Conservation (phyloP, 1,140 invertebrate species). For the Charaxes varanes region DNA sequence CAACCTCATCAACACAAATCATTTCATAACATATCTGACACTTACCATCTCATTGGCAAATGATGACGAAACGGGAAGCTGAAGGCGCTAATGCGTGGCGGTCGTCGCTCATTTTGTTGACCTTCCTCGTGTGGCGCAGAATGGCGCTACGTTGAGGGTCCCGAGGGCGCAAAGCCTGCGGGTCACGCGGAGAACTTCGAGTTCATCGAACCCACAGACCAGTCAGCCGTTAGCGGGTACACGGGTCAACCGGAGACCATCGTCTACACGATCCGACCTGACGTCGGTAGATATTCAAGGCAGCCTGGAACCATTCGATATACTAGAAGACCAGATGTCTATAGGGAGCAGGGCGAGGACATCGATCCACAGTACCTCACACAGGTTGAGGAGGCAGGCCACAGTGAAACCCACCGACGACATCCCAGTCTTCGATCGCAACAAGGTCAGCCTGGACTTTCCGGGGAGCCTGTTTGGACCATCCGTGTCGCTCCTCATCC, state of each 20-base stretch:
- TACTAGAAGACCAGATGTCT: too few species aligned
- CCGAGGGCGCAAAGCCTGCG: constrained; percentile 7
- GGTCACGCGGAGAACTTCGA: constrained; percentile 1
- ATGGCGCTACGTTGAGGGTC: constrained; percentile 39
- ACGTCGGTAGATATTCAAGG: neutral
- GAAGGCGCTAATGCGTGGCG: constrained; percentile 12
- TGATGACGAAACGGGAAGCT: constrained; percentile 6
- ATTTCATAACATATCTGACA: too few species aligned
- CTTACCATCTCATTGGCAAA: constrained; percentile 2
- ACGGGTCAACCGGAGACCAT: constrained; percentile 1
- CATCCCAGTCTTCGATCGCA: constrained; percentile 81
- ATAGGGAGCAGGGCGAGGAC: constrained; percentile 3
- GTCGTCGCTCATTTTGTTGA: neutral
- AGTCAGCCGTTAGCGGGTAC: neutral
- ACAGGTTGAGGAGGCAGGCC: constrained; percentile 23
- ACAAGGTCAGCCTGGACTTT: constrained; percentile 77
- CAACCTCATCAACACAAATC: too few species aligned
- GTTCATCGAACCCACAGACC: neutral
- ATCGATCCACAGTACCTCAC: neutral
- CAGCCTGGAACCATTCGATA: constrained; percentile 3
- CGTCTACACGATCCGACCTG: constrained; percentile 2
- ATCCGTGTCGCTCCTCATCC: constrained; percentile 82
- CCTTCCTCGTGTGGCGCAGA: constrained; percentile 23
- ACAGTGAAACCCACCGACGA: constrained; percentile 70
- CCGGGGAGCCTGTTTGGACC: constrained; percentile 80